Base-by-base conservation (phyloP, 2,888 invertebrate species). In the Tetragonula carbonaria region DNA sequence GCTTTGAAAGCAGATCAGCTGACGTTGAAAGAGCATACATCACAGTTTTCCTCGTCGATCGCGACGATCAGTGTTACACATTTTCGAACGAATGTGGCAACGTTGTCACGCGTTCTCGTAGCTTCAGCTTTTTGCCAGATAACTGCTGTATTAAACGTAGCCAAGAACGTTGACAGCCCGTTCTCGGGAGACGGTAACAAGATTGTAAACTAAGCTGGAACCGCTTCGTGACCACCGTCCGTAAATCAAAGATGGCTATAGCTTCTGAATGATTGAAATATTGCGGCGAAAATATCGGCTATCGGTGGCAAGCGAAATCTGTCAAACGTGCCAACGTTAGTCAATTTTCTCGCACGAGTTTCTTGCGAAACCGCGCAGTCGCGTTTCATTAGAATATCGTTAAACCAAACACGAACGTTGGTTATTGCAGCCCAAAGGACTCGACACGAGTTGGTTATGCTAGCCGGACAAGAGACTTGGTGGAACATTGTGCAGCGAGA, bases 351-450 rank as follows among this genome's bases (percentile, higher is more conserved):
- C 16, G 5, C 6, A 21, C 13, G 13, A 33, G 33, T 33, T 33
- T 33, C 33, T 16, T 6, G 11, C 38, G 5, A n/a, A 53, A 66
- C 65, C 23, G 38, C 65, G 38, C n/a, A n/a, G 18, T 16, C 23
- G 16, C 28, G n/a, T 33, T 53, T 65, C 63, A 33, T 74, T 65
- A 51, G 65, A 65, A 74, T 51, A 50, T 74, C 33, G 74, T 74
- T 74, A 50, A 65, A 74, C 11, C 74, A 65, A 63, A 33, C 74
- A 51, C 50, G 33, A 66, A n/a, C 33, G 38, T 74, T 65, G 65
- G 65, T 74, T 66, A 74, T 74, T 5, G 53, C 33, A 55, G 23
- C 65, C 65, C 53, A 53, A 55, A 65, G 65, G 65, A 65, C 23
- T 65, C 38, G 38, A 74, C 65, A 51, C 53, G 18, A 38, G 65